phyloP scores from a whole-genome alignment of 2,797 vertebrate genomes.

The Dicrostonyx torquatus region DNA sequence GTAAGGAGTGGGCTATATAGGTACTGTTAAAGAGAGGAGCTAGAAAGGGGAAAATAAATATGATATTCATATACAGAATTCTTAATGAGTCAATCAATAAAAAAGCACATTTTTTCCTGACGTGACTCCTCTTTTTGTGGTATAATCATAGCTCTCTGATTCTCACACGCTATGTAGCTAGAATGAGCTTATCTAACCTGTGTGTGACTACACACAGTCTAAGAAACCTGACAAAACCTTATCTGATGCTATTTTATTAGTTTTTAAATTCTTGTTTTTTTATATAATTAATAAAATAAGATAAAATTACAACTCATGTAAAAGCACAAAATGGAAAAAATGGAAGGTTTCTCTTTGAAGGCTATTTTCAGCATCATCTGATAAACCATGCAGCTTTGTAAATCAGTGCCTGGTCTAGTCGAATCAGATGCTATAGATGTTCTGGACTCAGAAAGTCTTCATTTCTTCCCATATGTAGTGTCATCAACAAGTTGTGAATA shows the following conservation, averaged over 20 bases:
- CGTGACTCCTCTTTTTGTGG: background rate
- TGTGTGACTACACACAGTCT: background rate
- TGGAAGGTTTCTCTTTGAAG: background rate
- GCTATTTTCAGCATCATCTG: background rate
- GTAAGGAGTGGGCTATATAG: too few relatives aligned
- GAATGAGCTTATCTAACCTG: background rate
- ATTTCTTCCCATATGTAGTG: background rate
- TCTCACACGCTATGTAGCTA: too few relatives aligned
- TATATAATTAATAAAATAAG: background rate
- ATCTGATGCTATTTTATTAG: background rate
- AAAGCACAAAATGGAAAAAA: background rate
- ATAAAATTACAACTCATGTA: too few relatives aligned
- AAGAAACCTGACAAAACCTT: background rate
- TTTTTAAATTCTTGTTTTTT: background rate
- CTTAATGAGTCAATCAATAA: background rate
- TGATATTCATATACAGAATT: background rate
- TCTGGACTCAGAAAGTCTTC: too few relatives aligned
- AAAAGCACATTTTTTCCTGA: background rate
- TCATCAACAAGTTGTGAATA: background rate
- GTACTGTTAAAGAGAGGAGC: background rate
- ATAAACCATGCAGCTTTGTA: background rate
- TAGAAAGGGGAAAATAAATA: too few relatives aligned
- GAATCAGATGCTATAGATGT: background rate
- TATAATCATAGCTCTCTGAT: background rate
- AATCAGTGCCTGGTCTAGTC: background rate